phyloP scores from a whole-genome alignment of 2,113 vertebrate genomes.

The Chaetodon trifascialis region DNA sequence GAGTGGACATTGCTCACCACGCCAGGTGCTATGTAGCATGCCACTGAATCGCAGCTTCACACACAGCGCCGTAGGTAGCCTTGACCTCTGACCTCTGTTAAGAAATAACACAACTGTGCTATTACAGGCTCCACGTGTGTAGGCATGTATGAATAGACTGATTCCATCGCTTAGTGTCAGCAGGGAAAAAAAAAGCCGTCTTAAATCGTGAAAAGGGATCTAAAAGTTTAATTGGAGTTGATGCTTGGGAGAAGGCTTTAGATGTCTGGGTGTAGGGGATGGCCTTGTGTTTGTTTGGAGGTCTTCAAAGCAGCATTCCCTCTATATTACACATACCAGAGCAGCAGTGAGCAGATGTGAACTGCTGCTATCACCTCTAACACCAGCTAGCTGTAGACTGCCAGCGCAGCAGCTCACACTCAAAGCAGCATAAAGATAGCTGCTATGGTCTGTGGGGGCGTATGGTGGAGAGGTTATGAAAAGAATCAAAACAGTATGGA shows the following conservation, averaged over 20 bases:
- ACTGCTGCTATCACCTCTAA: slow-evolving; percentile 54
- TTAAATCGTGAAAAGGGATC: slow-evolving; percentile 44
- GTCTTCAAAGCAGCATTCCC: slow-evolving; percentile 31
- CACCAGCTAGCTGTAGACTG: slow-evolving; percentile 25
- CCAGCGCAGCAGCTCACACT: slow-evolving; percentile 47
- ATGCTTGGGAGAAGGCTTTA: slow-evolving; percentile 26
- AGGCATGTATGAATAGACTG: slow-evolving; percentile 19
- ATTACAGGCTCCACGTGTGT: slow-evolving; percentile 4
- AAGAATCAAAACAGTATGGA: slow-evolving; percentile 56
- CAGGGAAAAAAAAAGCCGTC: slow-evolving; percentile 12
- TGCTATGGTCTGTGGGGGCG: slow-evolving; percentile 47
- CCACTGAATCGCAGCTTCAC: slow-evolving; percentile 44
- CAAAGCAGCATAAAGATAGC: slow-evolving; percentile 58
- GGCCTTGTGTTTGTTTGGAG: slow-evolving; percentile 35
- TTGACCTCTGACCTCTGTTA: slow-evolving; percentile 59
- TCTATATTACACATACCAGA: slow-evolving; percentile 7
- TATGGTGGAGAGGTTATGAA: slow-evolving; percentile 45
- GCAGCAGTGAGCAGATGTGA: slow-evolving; percentile 15
- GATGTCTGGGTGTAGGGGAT: slow-evolving; percentile 21
- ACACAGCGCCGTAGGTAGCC: slow-evolving; percentile 40
- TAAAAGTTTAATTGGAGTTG: slow-evolving; percentile 67
- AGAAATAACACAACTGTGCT: slow-evolving; percentile 34
- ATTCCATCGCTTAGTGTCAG: slow-evolving; percentile 11
- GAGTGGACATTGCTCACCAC: slow-evolving; percentile 31
- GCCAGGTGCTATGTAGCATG: slow-evolving; percentile 57